A percentile compares a stretch with the other conserved stretches of the same genome.
These are phyloP conservation scores for Drosophila ficusphila DNA, from an alignment of 1,140 invertebrate species.

Conservation along the genomic window DNA sequence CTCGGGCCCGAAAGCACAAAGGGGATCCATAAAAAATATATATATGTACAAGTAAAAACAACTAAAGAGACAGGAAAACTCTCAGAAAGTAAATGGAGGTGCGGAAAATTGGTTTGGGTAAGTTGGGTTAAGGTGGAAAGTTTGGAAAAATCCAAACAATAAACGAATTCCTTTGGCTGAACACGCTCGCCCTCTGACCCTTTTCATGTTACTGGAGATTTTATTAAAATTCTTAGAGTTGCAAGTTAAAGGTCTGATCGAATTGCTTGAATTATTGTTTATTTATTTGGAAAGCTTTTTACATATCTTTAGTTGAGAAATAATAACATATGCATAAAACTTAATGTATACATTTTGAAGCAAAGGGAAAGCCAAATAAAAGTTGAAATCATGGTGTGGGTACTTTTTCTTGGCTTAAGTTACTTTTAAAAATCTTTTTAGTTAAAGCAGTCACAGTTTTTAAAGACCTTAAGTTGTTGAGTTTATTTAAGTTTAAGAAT, in stretches of 20 bases:
- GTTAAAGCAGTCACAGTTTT: too few species aligned
- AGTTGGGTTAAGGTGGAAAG: conserved; percentile 16
- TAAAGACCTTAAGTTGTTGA: too few species aligned
- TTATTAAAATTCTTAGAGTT: conserved; percentile 12
- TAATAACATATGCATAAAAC: too few species aligned
- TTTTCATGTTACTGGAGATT: neutral
- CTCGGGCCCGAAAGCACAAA: conserved; percentile 6
- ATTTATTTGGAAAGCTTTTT: neutral
- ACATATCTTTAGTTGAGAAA: too few species aligned
- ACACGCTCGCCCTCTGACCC: conserved; percentile 7
- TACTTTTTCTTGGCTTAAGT: too few species aligned
- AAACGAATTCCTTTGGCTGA: conserved; percentile 32
- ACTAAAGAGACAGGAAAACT: conserved; percentile 20
- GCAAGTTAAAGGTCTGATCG: too few species aligned
- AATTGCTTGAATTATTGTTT: conserved; percentile 4
- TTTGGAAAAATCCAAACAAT: conserved; percentile 31
- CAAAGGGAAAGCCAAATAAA: too few species aligned
- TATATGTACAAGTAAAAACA: conserved; percentile 15
- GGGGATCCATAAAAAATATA: conserved; percentile 38
- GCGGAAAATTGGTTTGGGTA: neutral
- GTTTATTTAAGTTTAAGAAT: neutral
- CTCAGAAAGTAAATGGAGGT: neutral
- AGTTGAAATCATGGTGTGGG: too few species aligned
- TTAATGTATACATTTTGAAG: too few species aligned
- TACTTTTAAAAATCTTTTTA: too few species aligned